Evolutionary conservation across 2,888 invertebrate species (phyloP), one percentile per base, ranked within the genome.

Genomic region (Punctoribates punctum): DNA sequence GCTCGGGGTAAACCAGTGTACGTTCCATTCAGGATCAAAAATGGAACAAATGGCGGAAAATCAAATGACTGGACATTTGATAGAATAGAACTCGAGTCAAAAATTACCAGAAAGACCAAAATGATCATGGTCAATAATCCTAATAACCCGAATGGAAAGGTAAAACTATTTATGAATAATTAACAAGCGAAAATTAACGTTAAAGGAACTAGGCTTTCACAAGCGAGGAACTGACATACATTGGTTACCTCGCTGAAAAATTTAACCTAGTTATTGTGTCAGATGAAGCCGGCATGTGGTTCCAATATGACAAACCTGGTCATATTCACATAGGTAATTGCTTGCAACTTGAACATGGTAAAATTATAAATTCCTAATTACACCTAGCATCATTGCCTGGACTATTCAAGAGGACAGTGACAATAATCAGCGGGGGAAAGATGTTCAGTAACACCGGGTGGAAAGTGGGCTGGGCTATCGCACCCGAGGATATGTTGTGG

Each of bases 381-480:
- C n/a, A n/a, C n/a, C n/a, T n/a, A n/a, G n/a, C n/a, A 42, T 9
- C 42, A 42, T 42, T 42, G 42, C n/a, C n/a, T 48, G 6, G 15
- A 17, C 48, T 3, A 42, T 42, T 42, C 13, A 48, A 48, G 6
- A 6, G 48, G 3, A 48, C 48, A 4, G 3, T 48, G 3, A 48
- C 48, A 17, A 15, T 48, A 48, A 11, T 3, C 3, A 97, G 96
- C 25, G 97, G 96, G 0, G 98, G 98, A 0, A 98, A 98, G 87
- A 94, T 96, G 0, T 97, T 98, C 86, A 95, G 95, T 75, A 94
- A 94, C 20, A 99, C 98, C 0, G 98, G 98, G 3, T 96, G 96
- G 96, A 96, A 92, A 67, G 20, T 75, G 5, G 77, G 77, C 11
- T 77, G 77, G 77, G 77, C 57, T 13, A 48, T 48, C 13, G 48